Conservation (phyloP, 1,140 invertebrate species). For the Achroia grisella region DNA sequence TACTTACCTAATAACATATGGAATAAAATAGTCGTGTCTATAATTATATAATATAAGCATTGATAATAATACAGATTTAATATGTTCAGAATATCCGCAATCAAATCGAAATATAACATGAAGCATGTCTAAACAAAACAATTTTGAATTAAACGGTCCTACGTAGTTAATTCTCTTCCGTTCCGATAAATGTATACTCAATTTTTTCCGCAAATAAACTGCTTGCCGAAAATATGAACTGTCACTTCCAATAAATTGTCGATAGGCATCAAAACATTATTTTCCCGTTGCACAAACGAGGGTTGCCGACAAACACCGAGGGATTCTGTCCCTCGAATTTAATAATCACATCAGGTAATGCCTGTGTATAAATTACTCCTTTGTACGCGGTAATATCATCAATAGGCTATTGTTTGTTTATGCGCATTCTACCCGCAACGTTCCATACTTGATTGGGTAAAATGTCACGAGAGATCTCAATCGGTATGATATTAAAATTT, state of each 20-base stretch:
- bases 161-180: slow-evolving; percentile 11
- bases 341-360: slow-evolving; percentile 60
- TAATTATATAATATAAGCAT: no score
- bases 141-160: no score
- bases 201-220: slow-evolving; percentile 17
- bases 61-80: no score
- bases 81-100: no score
- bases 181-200: slow-evolving; percentile 14
- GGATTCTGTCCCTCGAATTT: slow-evolving; percentile 35
- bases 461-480: neutral
- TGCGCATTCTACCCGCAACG: neutral
- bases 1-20: no score
- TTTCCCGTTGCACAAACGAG: slow-evolving; percentile 29
- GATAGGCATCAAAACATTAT: slow-evolving; percentile 32
- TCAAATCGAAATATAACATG: no score
- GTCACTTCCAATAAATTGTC: slow-evolving; percentile 27
- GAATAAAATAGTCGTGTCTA: no score
- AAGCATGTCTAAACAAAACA: no score
- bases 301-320: slow-evolving; percentile 18
- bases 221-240: slow-evolving; percentile 11
- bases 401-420: slow-evolving; percentile 34
- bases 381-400: slow-evolving; percentile 45
- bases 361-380: slow-evolving; percentile 64
- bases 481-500: neutral
- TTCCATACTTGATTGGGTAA: neutral